Percentiles rank a stretch among this genome's conserved stretches.
Evolutionary conservation across 2,797 vertebrate species (phyloP).

Genomic region (Craterocephalus amniculus): DNA sequence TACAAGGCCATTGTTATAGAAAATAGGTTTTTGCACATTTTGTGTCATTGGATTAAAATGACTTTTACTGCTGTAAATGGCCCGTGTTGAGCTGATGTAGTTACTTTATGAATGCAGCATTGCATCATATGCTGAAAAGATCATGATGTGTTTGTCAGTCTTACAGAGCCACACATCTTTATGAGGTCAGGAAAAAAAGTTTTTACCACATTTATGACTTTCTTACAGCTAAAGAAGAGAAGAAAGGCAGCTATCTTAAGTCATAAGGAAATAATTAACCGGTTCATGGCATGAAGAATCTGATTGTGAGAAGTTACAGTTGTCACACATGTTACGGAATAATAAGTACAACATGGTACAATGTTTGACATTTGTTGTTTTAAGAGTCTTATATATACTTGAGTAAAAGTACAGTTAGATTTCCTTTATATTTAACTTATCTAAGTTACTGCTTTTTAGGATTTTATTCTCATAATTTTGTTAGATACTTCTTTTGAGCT

Average conservation of each 20-base stretch:
- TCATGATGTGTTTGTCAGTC: too few species aligned
- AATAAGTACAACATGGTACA: background rate
- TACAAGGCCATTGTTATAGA: too few species aligned
- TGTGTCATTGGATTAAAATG: background rate
- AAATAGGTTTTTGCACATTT: too few species aligned
- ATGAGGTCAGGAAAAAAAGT: background rate
- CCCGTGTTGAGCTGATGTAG: background rate
- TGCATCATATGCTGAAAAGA: background rate
- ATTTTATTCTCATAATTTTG: background rate
- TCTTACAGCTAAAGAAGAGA: background rate
- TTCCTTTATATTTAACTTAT: background rate
- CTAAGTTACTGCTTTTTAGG: background rate
- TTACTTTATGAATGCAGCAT: background rate
- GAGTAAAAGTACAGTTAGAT: background rate
- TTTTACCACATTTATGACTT: background rate
- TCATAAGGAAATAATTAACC: background rate
- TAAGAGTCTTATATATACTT: background rate
- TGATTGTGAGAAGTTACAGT: background rate
- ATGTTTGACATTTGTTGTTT: background rate
- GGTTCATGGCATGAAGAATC: background rate
- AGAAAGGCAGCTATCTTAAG: background rate
- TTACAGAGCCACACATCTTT: background rate
- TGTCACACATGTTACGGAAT: background rate
- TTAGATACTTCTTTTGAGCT: background rate
- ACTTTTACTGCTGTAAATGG: background rate